Conservation (phyloP, 1,140 invertebrate genomes). For the Musca vetustissima region DNA sequence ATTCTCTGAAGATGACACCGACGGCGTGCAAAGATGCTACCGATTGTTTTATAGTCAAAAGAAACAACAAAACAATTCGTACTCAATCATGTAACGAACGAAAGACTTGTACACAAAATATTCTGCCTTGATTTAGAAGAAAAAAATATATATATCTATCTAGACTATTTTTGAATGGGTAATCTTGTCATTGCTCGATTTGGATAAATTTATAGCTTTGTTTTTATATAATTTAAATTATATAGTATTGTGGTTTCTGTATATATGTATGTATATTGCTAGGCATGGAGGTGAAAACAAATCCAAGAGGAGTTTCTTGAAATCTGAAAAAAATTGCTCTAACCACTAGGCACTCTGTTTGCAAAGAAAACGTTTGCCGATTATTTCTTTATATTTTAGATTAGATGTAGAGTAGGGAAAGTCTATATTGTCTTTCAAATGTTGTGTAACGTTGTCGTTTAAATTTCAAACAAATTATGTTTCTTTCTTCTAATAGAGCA, state of each 20-base stretch:
- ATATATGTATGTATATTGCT: slow-evolving; percentile 11
- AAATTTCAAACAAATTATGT: background rate
- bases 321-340: slow-evolving; percentile 9
- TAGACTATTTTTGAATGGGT: background rate
- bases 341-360: slow-evolving; percentile 17
- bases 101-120: background rate
- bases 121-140: background rate
- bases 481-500: slow-evolving; percentile 5
- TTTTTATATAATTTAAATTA: slow-evolving; percentile 23
- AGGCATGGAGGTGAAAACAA: background rate
- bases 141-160: too few relatives aligned
- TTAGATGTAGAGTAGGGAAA: too few relatives aligned
- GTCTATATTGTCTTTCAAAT: background rate
- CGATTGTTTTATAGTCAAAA: background rate
- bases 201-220: background rate
- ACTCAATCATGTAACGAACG: background rate
- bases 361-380: slow-evolving; percentile 9
- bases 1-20: background rate
- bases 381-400: background rate
- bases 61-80: slow-evolving; percentile 3
- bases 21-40: background rate
- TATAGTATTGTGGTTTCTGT: slow-evolving; percentile 11
- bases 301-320: too few relatives aligned
- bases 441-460: background rate
- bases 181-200: slow-evolving; percentile 5